A percentile compares a stretch with the other conserved stretches of the same genome.
Conservation (phyloP, 1,140 invertebrate genomes). For the Caenorhabditis remanei region DNA sequence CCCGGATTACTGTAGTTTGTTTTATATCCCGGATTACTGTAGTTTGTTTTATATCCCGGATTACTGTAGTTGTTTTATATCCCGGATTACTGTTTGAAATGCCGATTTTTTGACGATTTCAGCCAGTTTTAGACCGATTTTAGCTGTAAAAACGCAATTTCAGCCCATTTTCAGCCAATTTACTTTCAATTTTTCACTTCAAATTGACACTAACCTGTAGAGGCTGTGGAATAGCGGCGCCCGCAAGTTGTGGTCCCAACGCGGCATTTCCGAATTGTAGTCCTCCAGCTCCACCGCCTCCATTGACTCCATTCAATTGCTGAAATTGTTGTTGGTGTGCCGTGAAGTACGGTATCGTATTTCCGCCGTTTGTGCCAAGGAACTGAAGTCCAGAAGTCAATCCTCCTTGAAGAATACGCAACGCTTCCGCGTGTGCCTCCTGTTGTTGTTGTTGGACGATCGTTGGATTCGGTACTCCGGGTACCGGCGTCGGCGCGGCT, state of each 20-base stretch:
- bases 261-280: conserved; percentile 30
- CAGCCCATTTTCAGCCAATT: too few species aligned
- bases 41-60: too few species aligned
- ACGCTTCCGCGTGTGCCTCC: background rate
- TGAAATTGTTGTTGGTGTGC: conserved; percentile 1
- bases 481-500: background rate
- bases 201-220: too few species aligned
- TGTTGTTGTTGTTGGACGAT: background rate
- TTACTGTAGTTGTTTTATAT: too few species aligned
- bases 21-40: too few species aligned
- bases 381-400: background rate
- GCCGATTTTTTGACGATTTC: too few species aligned
- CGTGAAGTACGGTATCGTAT: background rate
- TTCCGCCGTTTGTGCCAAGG: background rate
- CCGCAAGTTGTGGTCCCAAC: conserved; percentile 22
- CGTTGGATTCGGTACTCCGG: background rate
- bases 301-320: background rate
- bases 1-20: too few species aligned
- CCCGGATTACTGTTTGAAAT: too few species aligned
- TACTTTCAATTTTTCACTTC: too few species aligned
- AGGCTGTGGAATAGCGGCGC: background rate
- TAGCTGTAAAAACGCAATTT: too few species aligned
- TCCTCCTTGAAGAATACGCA: background rate
- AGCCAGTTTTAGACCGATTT: too few species aligned
- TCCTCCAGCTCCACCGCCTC: background rate